A percentile compares a stretch with the other conserved stretches of the same genome.
These are phyloP conservation scores for Strix occidentalis DNA, from an alignment of 2,797 vertebrate species.

Conservation along the genomic window DNA sequence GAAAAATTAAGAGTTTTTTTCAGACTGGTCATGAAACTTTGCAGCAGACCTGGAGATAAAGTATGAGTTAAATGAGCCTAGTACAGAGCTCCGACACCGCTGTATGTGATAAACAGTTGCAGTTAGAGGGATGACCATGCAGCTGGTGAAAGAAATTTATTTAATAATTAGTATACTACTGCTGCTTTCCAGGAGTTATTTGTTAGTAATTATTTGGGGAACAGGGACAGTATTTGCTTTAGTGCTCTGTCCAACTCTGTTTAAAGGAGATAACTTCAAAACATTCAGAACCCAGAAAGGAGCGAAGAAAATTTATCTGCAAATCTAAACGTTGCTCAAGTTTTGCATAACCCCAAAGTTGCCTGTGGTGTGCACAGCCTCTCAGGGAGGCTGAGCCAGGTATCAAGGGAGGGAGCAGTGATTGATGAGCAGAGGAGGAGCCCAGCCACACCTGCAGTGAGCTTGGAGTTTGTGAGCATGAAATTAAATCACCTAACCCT, in stretches of 20 bases:
- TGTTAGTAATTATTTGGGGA: neutral
- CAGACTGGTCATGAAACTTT: neutral
- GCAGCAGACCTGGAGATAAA: neutral
- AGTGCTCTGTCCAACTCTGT: neutral
- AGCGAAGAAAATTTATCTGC: neutral
- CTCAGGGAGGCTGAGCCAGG: rapidly evolving
- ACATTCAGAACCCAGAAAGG: neutral
- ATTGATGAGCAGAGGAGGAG: neutral
- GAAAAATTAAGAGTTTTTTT: neutral
- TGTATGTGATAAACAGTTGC: neutral
- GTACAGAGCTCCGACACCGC: neutral
- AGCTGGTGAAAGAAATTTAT: neutral
- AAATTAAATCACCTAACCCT: neutral
- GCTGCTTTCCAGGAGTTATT: neutral
- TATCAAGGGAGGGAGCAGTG: neutral
- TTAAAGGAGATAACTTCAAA: neutral
- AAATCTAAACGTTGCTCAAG: neutral
- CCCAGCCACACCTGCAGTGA: neutral
- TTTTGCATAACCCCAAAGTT: neutral
- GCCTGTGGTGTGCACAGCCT: neutral
- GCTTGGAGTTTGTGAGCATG: neutral
- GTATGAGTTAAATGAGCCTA: neutral
- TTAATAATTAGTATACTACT: neutral
- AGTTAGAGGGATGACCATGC: neutral
- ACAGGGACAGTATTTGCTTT: neutral